These are phyloP conservation scores for Drosophila buzzatii DNA, from an alignment of 2,888 invertebrate genomes.

Conservation along the genomic window DNA sequence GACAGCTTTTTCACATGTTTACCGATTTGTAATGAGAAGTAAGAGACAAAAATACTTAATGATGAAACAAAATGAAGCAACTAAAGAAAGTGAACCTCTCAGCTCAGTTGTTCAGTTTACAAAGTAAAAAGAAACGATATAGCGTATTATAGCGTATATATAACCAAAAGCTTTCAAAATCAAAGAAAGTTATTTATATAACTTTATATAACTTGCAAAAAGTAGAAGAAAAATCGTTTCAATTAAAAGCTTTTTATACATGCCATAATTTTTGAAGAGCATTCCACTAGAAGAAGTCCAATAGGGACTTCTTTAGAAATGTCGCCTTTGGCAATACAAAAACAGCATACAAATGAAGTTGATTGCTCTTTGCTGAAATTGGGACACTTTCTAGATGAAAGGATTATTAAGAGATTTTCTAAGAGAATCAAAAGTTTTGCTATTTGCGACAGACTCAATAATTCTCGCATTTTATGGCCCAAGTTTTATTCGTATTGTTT, in stretches of 20 bases:
- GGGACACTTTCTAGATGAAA: slow-evolving; percentile 50
- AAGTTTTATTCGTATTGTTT: slow-evolving; percentile 59
- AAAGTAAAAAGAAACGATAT: neutral
- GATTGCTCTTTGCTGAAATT: slow-evolving; percentile 41
- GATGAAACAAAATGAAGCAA: too few species aligned
- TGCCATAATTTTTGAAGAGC: neutral
- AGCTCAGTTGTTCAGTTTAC: neutral
- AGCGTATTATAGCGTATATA: too few species aligned
- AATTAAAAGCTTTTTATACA: neutral
- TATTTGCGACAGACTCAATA: slow-evolving; percentile 59
- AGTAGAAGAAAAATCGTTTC: neutral
- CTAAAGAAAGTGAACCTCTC: too few species aligned
- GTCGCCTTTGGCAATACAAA: slow-evolving; percentile 13
- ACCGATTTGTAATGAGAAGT: too few species aligned
- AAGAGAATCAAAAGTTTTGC: slow-evolving; percentile 58
- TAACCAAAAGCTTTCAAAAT: neutral
- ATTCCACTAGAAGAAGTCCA: neutral
- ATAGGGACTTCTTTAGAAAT: slow-evolving; percentile 1
- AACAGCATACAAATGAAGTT: slow-evolving; percentile 32
- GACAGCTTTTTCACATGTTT: neutral
- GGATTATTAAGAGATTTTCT: slow-evolving; percentile 60
- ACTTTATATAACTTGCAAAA: neutral
- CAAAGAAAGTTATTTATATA: neutral
- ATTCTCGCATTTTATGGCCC: slow-evolving; percentile 60
- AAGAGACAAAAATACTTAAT: too few species aligned